Conservation (phyloP, 1,140 invertebrate species). For the Campoletis sonorensis region DNA sequence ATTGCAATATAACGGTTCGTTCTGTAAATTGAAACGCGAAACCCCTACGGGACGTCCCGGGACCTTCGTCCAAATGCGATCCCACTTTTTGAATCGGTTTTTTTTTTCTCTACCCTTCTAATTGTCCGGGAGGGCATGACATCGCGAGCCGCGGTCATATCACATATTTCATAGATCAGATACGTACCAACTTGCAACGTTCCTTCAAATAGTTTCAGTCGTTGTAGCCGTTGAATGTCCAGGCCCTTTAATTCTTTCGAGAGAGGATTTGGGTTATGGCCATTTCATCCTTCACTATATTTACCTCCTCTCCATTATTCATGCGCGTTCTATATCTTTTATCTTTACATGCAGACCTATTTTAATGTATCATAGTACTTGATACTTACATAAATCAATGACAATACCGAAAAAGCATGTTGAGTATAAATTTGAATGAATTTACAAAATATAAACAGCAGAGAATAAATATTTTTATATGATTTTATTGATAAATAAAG, state of each 20-base stretch:
- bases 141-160: slow-evolving; percentile 45
- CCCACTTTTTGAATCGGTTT: slow-evolving; percentile 25
- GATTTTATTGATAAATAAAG: no score
- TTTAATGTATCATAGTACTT: neutral
- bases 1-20: slow-evolving; percentile 69
- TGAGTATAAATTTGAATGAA: no score
- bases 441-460: no score
- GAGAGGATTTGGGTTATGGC: neutral
- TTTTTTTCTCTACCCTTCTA: slow-evolving; percentile 57
- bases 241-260: neutral
- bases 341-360: neutral
- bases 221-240: neutral
- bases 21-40: slow-evolving; percentile 64
- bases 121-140: slow-evolving; percentile 67
- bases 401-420: no score
- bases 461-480: no score
- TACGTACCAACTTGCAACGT: slow-evolving; percentile 59
- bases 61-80: neutral
- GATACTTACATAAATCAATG: neutral
- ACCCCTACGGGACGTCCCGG: slow-evolving; percentile 43
- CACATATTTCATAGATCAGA: slow-evolving; percentile 63
- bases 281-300: slow-evolving; percentile 13
- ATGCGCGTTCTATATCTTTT: slow-evolving; percentile 3
- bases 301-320: slow-evolving; percentile 21
- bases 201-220: slow-evolving; percentile 27